Evolutionary conservation across 2,888 invertebrate genomes (phyloP).

Genomic region (Bruchidius siliquastri): DNA sequence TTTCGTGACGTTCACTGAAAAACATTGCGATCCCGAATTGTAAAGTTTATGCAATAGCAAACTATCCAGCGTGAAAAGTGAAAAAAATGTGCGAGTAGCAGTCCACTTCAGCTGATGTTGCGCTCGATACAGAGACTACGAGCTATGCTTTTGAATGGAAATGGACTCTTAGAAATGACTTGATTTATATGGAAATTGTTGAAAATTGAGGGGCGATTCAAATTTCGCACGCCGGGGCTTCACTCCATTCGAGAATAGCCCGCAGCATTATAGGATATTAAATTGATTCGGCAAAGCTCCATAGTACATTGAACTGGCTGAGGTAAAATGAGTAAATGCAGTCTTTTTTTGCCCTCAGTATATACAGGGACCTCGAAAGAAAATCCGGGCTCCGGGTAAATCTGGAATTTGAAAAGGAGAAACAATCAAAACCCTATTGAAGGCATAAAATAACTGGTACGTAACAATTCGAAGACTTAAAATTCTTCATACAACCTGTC

Average conservation of each 20-base stretch:
- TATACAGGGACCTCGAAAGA: no score
- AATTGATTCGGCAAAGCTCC: background rate
- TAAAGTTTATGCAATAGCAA: no score
- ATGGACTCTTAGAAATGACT: background rate
- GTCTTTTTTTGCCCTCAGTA: no score
- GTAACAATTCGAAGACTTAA: no score
- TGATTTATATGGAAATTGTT: background rate
- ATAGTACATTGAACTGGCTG: background rate
- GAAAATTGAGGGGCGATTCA: background rate
- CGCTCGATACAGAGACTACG: background rate
- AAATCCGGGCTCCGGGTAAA: no score
- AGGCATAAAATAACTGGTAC: no score
- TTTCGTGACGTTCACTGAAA: no score
- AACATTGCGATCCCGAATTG: no score
- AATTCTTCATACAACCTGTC: no score
- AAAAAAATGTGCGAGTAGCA: background rate
- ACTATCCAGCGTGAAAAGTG: background rate
- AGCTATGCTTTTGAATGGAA: background rate
- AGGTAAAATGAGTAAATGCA: no score
- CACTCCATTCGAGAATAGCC: background rate
- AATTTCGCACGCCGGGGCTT: background rate
- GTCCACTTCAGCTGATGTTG: background rate
- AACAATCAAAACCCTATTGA: no score
- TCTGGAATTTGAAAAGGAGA: no score
- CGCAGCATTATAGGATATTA: background rate